A percentile compares a stretch with the other conserved stretches of the same genome.
These are phyloP conservation scores for Sinocyclocheilus anophthalmus DNA, from an alignment of 2,113 vertebrate species.

Conservation along the genomic window DNA sequence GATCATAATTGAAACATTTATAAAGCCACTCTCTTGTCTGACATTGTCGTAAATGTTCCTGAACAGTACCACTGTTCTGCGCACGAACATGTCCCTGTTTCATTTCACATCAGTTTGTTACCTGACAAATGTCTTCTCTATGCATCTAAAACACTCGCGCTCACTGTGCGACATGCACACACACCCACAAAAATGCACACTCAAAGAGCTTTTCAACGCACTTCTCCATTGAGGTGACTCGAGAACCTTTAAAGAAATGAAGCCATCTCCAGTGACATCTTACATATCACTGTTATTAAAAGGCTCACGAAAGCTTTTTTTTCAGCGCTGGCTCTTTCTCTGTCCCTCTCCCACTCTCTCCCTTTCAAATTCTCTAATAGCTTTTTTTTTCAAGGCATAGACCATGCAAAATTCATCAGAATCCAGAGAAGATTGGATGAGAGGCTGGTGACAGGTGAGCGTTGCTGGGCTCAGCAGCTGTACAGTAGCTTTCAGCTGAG, in stretches of 20 bases:
- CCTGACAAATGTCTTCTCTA: conserved; percentile 14
- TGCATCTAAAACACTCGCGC: conserved; percentile 7
- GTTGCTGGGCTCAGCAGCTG: conserved; percentile 31
- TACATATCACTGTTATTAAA: conserved; percentile 63
- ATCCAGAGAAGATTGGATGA: conserved; percentile 31
- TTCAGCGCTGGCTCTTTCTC: conserved; percentile 14
- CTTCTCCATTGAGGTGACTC: conserved; percentile 47
- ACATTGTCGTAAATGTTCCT: conserved; percentile 18
- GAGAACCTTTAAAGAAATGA: conserved; percentile 46
- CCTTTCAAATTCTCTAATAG: conserved; percentile 42
- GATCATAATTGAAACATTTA: not conserved
- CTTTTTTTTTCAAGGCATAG: conserved; percentile 39
- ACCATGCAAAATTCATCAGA: conserved; percentile 42
- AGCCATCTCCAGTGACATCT: conserved; percentile 59
- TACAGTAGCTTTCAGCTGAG: conserved; percentile 7
- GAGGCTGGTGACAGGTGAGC: conserved; percentile 28
- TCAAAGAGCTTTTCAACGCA: conserved; percentile 34
- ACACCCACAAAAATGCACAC: conserved; percentile 2
- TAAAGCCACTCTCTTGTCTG: not conserved
- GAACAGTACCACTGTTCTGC: not conserved
- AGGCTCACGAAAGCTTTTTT: conserved; percentile 55
- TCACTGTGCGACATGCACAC: conserved; percentile 21
- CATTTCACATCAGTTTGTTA: conserved; percentile 38
- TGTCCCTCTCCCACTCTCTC: conserved; percentile 6
- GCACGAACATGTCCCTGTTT: conserved; percentile 3